Evolutionary conservation across 2,797 vertebrate genomes (phyloP).

Genomic region (Sciaenops ocellatus): DNA sequence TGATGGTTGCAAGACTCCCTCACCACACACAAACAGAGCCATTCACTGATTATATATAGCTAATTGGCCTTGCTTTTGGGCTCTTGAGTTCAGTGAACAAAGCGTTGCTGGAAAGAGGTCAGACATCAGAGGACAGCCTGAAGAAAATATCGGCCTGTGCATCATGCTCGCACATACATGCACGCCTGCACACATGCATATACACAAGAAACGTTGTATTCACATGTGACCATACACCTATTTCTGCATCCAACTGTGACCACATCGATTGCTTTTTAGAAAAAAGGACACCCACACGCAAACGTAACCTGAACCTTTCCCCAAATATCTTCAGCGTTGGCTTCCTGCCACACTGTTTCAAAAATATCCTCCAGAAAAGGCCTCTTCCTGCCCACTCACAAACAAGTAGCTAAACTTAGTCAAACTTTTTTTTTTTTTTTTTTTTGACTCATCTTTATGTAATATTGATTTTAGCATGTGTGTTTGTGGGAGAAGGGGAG

Average conservation of each 20-base stretch:
- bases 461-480: slow-evolving; percentile 64
- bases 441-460: slow-evolving; percentile 79
- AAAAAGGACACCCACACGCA: slow-evolving; percentile 31
- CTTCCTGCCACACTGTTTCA: slow-evolving; percentile 43
- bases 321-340: slow-evolving; percentile 58
- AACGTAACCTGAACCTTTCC: slow-evolving; percentile 44
- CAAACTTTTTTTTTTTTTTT: slow-evolving; percentile 17
- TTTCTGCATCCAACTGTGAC: slow-evolving; percentile 19
- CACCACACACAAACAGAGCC: not conserved
- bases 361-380: slow-evolving; percentile 62
- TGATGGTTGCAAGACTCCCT: slow-evolving; percentile 45
- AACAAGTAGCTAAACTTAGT: slow-evolving; percentile 68
- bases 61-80: slow-evolving; percentile 61
- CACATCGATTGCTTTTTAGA: slow-evolving; percentile 36
- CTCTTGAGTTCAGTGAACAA: slow-evolving; percentile 61
- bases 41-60: slow-evolving; percentile 64
- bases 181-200: slow-evolving; percentile 15
- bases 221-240: not conserved
- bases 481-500: slow-evolving; percentile 43
- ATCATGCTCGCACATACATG: not conserved
- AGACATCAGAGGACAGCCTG: slow-evolving; percentile 52
- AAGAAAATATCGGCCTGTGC: slow-evolving; percentile 28
- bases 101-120: slow-evolving; percentile 27
- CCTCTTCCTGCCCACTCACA: slow-evolving; percentile 68
- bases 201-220: slow-evolving; percentile 19